Percentiles rank a stretch among this genome's conserved stretches.
Conservation (phyloP, 1,140 invertebrate genomes). For the Pseudachorutes palmiensis region DNA sequence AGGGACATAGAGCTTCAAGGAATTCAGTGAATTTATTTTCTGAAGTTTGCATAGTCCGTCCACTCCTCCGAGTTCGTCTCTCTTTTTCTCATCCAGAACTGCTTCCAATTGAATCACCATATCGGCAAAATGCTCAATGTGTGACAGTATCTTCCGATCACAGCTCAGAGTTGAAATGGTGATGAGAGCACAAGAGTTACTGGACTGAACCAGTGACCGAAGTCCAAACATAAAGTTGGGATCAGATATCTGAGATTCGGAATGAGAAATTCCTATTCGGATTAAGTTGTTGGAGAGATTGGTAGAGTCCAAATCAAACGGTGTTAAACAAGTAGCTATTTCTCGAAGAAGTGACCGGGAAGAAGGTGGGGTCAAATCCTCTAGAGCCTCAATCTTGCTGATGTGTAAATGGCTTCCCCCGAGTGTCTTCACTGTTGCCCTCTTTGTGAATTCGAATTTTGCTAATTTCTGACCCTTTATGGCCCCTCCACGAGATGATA, state of each 20-base stretch:
- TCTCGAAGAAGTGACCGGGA: constrained; percentile 10
- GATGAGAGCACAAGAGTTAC: constrained; percentile 31
- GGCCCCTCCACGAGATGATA: not conserved
- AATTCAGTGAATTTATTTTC: constrained; percentile 28
- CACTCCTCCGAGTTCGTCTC: constrained; percentile 28
- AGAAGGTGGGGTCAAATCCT: not conserved
- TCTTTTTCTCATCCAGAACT: constrained; percentile 27
- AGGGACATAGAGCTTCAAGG: constrained; percentile 22
- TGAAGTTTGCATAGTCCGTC: constrained; percentile 33
- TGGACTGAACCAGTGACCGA: constrained; percentile 22
- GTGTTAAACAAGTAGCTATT: not conserved
- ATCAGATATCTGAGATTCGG: constrained; percentile 24
- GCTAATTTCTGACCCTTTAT: constrained; percentile 19
- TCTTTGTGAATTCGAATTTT: constrained; percentile 34
- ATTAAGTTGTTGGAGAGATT: constrained; percentile 19
- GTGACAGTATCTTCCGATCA: constrained; percentile 1
- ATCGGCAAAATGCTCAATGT: constrained; percentile 27
- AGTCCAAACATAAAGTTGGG: constrained; percentile 25
- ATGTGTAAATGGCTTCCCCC: constrained; percentile 14
- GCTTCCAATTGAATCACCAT: constrained; percentile 29
- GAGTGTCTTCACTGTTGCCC: constrained; percentile 15
- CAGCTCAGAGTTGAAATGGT: constrained; percentile 22
- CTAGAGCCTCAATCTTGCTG: not conserved
- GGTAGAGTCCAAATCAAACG: constrained; percentile 6
- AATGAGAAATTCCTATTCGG: constrained; percentile 33